Conservation (phyloP, 2,888 invertebrate species). For the Aphidoletes aphidimyza region DNA sequence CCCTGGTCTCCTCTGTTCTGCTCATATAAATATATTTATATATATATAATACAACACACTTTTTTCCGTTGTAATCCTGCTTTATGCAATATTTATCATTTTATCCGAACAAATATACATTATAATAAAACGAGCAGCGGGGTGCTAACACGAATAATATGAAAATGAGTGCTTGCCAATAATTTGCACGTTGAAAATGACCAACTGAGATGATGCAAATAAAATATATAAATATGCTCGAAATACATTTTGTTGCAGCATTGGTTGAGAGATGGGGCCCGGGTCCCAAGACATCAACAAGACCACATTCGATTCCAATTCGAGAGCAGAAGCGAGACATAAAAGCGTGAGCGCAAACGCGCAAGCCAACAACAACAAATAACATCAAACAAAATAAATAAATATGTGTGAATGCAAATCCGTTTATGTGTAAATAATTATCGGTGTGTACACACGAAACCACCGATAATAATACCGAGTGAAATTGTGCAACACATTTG, state of each 20-base stretch:
- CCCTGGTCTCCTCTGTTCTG: background rate
- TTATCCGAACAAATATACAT: slow-evolving; percentile 31
- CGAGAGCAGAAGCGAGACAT: too few species aligned
- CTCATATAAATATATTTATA: too few species aligned
- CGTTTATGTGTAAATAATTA: slow-evolving; percentile 36
- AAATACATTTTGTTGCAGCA: background rate
- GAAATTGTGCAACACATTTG: slow-evolving; percentile 26
- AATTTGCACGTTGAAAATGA: slow-evolving; percentile 36
- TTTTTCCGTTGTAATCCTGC: slow-evolving; percentile 6
- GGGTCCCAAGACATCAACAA: too few species aligned
- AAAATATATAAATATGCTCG: slow-evolving; percentile 30
- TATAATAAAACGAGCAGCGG: slow-evolving; percentile 31
- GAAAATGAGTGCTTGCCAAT: slow-evolving; percentile 36
- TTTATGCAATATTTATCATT: slow-evolving; percentile 36
- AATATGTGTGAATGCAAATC: slow-evolving; percentile 26
- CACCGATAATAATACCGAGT: background rate
- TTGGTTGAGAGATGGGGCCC: too few species aligned
- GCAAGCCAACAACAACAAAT: background rate
- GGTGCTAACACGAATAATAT: slow-evolving; percentile 36
- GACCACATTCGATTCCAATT: too few species aligned
- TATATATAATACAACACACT: too few species aligned
- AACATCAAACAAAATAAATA: slow-evolving; percentile 9
- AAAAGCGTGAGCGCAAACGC: background rate
- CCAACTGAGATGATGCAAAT: slow-evolving; percentile 31
- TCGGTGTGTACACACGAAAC: slow-evolving; percentile 4